phyloP scores from a whole-genome alignment of 2,113 vertebrate genomes.

The Podilymbus podiceps region DNA sequence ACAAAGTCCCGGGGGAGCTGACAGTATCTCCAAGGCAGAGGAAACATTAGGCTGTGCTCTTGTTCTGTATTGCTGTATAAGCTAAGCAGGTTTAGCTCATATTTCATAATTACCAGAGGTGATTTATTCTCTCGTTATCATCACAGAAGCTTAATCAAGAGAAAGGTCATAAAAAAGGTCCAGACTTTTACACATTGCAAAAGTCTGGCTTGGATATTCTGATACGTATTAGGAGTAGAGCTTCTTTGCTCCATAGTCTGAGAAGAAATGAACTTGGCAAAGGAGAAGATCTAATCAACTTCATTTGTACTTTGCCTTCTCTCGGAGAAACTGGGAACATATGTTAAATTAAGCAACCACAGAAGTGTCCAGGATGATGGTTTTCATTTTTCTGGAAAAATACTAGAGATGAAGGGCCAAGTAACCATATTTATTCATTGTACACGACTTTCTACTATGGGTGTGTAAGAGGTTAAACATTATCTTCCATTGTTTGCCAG shows the following conservation, averaged over 20 bases:
- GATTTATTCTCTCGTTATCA: not conserved
- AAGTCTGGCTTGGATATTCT: not conserved
- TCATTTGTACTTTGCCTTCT: constrained; percentile 21
- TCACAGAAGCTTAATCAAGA: constrained; percentile 24
- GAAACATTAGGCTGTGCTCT: not conserved
- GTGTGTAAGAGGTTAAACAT: not conserved
- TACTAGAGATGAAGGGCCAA: not conserved
- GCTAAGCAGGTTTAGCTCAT: not conserved
- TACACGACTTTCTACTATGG: not conserved
- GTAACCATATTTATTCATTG: not conserved
- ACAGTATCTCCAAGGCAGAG: not conserved
- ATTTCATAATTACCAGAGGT: constrained; percentile 12
- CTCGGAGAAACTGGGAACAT: not conserved
- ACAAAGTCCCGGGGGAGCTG: not conserved
- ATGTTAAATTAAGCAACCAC: constrained; percentile 9
- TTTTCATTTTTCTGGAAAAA: constrained; percentile 33
- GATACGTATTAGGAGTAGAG: not conserved
- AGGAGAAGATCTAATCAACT: not conserved
- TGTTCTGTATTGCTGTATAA: not conserved
- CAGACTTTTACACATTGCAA: not conserved
- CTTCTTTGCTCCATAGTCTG: not conserved
- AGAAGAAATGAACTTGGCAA: not conserved
- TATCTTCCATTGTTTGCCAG: not conserved
- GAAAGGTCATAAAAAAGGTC: not conserved
- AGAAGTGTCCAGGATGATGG: not conserved